Percentiles rank a stretch among this genome's conserved stretches.
These are phyloP conservation scores for Tor tambroides DNA, from an alignment of 2,113 vertebrate species.

Conservation along the genomic window DNA sequence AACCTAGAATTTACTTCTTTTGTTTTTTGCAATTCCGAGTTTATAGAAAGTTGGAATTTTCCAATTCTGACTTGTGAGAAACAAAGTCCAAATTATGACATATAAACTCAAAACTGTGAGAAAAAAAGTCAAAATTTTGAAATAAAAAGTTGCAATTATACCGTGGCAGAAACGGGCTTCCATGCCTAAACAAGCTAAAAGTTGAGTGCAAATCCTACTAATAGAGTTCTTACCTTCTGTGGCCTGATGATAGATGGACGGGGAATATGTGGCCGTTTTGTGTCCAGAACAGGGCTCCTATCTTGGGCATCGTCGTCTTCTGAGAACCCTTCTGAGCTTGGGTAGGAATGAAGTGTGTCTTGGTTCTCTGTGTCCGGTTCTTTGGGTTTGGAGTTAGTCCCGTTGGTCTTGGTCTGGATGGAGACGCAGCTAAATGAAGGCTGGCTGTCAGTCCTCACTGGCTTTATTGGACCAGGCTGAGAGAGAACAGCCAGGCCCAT, in stretches of 20 bases:
- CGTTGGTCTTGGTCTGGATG: conserved; percentile 30
- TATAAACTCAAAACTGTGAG: too few species aligned
- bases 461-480: conserved; percentile 44
- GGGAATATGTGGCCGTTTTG: conserved; percentile 49
- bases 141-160: neutral
- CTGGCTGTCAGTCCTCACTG: conserved; percentile 22
- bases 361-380: neutral
- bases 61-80: too few species aligned
- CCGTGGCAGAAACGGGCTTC: neutral
- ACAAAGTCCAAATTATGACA: too few species aligned
- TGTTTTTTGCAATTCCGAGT: too few species aligned
- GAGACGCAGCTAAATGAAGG: conserved; percentile 39
- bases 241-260: conserved; percentile 57
- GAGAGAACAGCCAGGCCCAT: neutral
- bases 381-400: conserved; percentile 34
- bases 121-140: too few species aligned
- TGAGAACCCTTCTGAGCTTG: conserved; percentile 45
- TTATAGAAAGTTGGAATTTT: too few species aligned
- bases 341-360: conserved; percentile 25
- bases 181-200: neutral
- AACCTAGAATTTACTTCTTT: too few species aligned
- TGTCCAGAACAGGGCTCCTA: conserved; percentile 33
- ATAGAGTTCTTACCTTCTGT: conserved; percentile 23
- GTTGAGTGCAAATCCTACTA: neutral
- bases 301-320: conserved; percentile 45